phyloP scores from a whole-genome alignment of 2,888 invertebrate genomes.

The Hydroisotoma schaefferi region DNA sequence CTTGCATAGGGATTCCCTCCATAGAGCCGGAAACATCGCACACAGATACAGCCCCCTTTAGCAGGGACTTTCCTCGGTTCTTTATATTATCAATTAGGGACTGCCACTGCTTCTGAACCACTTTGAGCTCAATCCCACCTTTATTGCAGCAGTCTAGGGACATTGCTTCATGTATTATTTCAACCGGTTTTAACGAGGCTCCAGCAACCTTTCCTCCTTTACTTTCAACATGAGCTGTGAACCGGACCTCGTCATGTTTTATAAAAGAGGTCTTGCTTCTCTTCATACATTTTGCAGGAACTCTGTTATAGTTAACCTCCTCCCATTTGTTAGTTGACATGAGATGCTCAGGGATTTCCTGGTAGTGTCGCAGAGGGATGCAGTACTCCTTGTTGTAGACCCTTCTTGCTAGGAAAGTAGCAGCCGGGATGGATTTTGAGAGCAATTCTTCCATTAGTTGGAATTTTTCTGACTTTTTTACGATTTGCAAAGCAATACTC shows the following conservation, averaged over 20 bases:
- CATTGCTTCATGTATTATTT: conserved; percentile 28
- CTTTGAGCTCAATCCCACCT: conserved; percentile 1
- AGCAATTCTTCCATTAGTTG: too few relatives aligned
- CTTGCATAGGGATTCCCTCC: conserved; percentile 36
- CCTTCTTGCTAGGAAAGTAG: too few relatives aligned
- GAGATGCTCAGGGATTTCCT: too few relatives aligned
- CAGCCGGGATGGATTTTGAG: too few relatives aligned
- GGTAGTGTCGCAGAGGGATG: too few relatives aligned
- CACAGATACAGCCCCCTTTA: conserved; percentile 29
- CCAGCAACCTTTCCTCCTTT: conserved; percentile 33
- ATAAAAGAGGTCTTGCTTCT: conserved; percentile 24
- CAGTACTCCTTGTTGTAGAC: too few relatives aligned
- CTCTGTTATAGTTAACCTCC: conserved; percentile 32
- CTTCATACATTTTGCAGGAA: conserved; percentile 37
- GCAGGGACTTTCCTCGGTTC: conserved; percentile 16
- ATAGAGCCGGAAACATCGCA: conserved; percentile 43
- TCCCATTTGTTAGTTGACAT: too few relatives aligned
- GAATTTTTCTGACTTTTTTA: conserved; percentile 23
- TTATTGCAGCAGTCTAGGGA: neutral
- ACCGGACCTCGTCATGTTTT: conserved; percentile 29
- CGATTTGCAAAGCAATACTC: conserved; percentile 28
- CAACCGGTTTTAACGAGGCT: conserved; percentile 37
- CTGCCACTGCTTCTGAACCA: conserved; percentile 35
- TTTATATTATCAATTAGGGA: conserved; percentile 29
- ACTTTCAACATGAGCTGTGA: conserved; percentile 19